Conservation (phyloP, 1,140 invertebrate species). For the Drosophila rhopaloa region DNA sequence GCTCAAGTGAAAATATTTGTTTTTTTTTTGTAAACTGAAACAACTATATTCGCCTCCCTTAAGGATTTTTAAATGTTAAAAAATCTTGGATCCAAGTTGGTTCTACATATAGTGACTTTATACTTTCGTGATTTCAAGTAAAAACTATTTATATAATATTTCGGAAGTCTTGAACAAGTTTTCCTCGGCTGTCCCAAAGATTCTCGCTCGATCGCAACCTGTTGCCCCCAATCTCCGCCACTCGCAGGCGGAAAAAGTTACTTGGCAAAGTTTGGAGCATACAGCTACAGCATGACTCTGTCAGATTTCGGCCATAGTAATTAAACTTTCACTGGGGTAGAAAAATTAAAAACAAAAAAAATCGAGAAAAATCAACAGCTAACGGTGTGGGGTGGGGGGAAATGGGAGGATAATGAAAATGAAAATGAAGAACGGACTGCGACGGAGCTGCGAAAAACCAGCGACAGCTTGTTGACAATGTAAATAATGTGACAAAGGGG, state of each 20-base stretch:
- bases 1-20: no score
- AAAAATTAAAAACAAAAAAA: conserved; percentile 3
- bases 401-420: conserved; percentile 28
- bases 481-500: conserved; percentile 64
- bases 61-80: no score
- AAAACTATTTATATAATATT: neutral
- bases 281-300: conserved; percentile 22
- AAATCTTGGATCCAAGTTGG: no score
- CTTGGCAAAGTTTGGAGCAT: conserved; percentile 12
- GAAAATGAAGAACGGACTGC: conserved; percentile 40
- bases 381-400: neutral
- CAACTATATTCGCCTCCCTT: no score
- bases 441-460: conserved; percentile 59
- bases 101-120: no score
- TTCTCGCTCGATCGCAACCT: conserved; percentile 5
- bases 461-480: conserved; percentile 79
- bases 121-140: no score
- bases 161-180: neutral
- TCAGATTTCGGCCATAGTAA: conserved; percentile 41
- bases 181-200: neutral
- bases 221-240: neutral
- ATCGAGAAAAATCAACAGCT: conserved; percentile 33
- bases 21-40: no score
- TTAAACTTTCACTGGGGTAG: conserved; percentile 41
- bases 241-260: conserved; percentile 2